Percentiles rank a stretch among this genome's conserved stretches.
phyloP scores from a whole-genome alignment of 2,113 vertebrate species.

The human (Homo sapiens) region DNA sequence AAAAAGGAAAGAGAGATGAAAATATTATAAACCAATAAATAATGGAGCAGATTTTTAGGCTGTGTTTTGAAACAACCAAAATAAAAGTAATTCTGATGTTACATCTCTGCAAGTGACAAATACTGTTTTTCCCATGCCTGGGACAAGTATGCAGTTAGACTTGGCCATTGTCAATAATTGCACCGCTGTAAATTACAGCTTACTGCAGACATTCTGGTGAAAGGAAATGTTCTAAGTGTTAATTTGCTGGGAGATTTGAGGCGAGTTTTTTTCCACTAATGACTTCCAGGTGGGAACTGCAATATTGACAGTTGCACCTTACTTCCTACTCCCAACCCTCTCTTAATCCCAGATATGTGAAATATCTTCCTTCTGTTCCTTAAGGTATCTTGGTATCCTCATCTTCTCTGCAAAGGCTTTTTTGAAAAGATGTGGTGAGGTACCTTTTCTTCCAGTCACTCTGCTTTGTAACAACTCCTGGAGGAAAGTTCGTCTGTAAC shows the following conservation, averaged over 20 bases:
- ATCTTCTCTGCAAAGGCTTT: background rate
- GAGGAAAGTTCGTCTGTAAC: background rate
- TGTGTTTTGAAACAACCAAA: background rate
- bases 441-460: background rate
- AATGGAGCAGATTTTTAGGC: background rate
- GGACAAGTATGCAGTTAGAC: background rate
- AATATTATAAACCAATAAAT: background rate
- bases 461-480: background rate
- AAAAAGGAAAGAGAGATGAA: background rate
- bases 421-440: background rate
- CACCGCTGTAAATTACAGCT: background rate
- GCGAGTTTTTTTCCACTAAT: background rate
- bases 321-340: accelerated
- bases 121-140: background rate
- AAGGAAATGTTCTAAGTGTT: background rate
- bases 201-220: background rate
- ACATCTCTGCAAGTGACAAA: background rate
- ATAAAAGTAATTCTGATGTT: background rate
- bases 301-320: accelerated
- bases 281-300: background rate
- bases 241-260: background rate
- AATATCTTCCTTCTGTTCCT: background rate
- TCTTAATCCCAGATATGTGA: background rate
- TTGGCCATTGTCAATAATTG: background rate
- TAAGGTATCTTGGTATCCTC: background rate